Conservation (phyloP, 2,113 vertebrate genomes). For the Hyperoodon ampullatus region DNA sequence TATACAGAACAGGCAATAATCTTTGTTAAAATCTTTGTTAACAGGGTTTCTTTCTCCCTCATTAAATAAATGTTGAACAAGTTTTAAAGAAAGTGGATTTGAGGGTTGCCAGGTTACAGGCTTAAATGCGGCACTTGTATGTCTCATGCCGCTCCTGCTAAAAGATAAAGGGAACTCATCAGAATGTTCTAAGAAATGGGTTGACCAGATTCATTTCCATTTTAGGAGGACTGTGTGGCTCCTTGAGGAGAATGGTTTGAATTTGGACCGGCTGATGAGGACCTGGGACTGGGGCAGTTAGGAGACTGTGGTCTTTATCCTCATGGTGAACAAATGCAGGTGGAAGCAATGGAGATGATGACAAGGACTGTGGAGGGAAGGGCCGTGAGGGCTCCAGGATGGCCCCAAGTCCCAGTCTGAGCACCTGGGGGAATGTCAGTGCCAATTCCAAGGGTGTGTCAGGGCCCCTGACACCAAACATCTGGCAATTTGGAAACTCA, state of each 20-base stretch:
- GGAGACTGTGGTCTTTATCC: background rate
- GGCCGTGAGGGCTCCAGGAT: background rate
- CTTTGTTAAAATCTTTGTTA: background rate
- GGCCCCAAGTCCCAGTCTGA: background rate
- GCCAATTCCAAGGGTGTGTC: background rate
- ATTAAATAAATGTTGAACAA: background rate
- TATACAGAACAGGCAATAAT: background rate
- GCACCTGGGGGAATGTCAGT: background rate
- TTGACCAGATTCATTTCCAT: background rate
- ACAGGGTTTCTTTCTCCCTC: background rate
- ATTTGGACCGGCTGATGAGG: background rate
- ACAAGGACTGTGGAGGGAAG: background rate
- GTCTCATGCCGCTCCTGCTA: background rate
- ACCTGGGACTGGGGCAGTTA: too few relatives aligned
- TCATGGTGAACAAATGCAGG: background rate
- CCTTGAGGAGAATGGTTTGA: background rate
- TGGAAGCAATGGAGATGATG: accelerated
- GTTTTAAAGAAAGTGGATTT: background rate
- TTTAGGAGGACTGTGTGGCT: background rate
- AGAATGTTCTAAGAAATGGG: background rate
- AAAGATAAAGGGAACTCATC: background rate
- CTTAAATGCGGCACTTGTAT: accelerated
- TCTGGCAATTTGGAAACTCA: background rate
- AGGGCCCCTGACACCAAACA: background rate
- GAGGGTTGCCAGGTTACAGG: background rate